A percentile compares a stretch with the other conserved stretches of the same genome.
Conservation (phyloP, 2,113 vertebrate species). For the cat (Felis catus) region F.catus_Fca126_mat1.0 CM031419.1:362501-363000, state of each 20-base stretch:
- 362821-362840: background rate
- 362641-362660: background rate
- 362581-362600: background rate
- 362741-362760: background rate
- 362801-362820: accelerated
- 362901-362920: background rate
- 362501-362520: accelerated
- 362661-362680: no score
- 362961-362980: background rate
- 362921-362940: background rate
- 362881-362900: background rate
- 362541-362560: background rate
- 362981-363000: background rate
- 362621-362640: accelerated
- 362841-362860: no score
- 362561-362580: background rate
- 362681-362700: background rate
- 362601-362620: background rate
- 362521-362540: background rate
- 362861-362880: accelerated
- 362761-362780: background rate
- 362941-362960: background rate
- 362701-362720: background rate
- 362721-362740: background rate
- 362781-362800: background rate